phyloP scores from a whole-genome alignment of 1,140 invertebrate genomes.

The Acromyrmex heyeri region DNA sequence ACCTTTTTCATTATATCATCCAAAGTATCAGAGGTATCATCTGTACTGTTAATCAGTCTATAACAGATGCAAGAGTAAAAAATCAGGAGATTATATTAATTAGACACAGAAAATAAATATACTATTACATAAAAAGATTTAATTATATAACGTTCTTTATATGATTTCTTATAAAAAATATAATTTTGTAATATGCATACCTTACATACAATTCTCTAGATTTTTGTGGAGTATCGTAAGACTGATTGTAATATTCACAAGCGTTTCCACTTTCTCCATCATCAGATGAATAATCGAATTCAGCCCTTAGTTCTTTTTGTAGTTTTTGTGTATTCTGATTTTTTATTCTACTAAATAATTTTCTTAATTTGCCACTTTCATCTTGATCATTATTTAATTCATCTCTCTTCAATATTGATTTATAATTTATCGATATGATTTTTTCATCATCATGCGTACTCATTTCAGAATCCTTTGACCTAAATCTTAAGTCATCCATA shows the following conservation, averaged over 20 bases:
- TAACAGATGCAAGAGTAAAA: conserved; percentile 29
- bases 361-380: conserved; percentile 51
- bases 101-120: neutral
- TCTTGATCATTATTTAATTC: conserved; percentile 9
- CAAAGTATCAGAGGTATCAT: conserved; percentile 60
- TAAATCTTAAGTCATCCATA: conserved; percentile 50
- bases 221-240: conserved; percentile 59
- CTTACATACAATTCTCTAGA: conserved; percentile 77
- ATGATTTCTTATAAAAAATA: conserved; percentile 8
- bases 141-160: neutral
- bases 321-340: conserved; percentile 62
- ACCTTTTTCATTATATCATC: conserved; percentile 30
- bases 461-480: conserved; percentile 47
- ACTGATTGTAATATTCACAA: conserved; percentile 26
- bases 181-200: conserved; percentile 58
- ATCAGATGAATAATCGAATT: conserved; percentile 69
- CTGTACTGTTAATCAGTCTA: conserved; percentile 62
- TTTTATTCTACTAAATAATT: conserved; percentile 62
- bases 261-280: conserved; percentile 63
- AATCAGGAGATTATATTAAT: conserved; percentile 1
- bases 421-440: conserved; percentile 27
- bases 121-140: neutral
- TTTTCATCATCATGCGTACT: conserved; percentile 26
- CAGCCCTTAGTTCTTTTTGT: conserved; percentile 60
- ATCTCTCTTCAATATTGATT: conserved; percentile 3